Base-by-base conservation (phyloP, 2,113 vertebrate genomes). In the cat (Felis catus) region DNA sequence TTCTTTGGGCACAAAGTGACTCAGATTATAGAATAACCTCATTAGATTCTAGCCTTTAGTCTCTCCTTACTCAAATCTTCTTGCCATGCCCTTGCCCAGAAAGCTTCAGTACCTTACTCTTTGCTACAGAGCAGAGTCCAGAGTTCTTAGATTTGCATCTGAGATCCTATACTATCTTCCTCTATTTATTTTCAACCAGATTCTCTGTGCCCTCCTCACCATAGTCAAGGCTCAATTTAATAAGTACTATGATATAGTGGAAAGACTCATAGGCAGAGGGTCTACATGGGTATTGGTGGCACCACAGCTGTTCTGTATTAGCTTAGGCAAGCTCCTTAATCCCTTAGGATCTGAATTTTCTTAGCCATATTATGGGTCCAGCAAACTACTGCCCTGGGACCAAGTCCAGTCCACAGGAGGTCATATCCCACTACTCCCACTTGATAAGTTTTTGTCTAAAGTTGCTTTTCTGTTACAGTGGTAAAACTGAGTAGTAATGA, bases 1-100 rank as follows among this genome's bases (percentile, higher is more conserved):
- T 53, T 80, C 53, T 95, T 70, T 89, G 41, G 53, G 39, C 55
- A 14, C 91, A 29, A 85, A 76, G 48, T 55, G 51, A 70, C 91
- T 36, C 19, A 14, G 4, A 31, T 58, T 36, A 87, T 71, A 45
- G 21, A 70, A 74, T 89, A 66, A 58, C 21, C 36, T 65, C 65
- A n/a, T 81, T 82, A 12, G 36, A 51, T 19, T 29, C n/a, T 11
- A 71, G 58, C n/a, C 23, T 89, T 76, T 45, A 39, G 33, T 48
- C 21, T 58, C 61, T 91, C 23, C 18, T 12, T 39, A 36, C 74
- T 87, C 82, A 84, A 7, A 51, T 65, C 36, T 53, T 53, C 63
- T 65, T 76, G 33, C 23, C 73, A 71, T 58, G 74, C 27, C 36
- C 36, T 45, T 45, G 7, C 4, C 80, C 48, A 76, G 3, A 91